These are phyloP conservation scores for Xestia c-nigrum DNA, from an alignment of 2,888 invertebrate genomes.

Conservation along the genomic window DNA sequence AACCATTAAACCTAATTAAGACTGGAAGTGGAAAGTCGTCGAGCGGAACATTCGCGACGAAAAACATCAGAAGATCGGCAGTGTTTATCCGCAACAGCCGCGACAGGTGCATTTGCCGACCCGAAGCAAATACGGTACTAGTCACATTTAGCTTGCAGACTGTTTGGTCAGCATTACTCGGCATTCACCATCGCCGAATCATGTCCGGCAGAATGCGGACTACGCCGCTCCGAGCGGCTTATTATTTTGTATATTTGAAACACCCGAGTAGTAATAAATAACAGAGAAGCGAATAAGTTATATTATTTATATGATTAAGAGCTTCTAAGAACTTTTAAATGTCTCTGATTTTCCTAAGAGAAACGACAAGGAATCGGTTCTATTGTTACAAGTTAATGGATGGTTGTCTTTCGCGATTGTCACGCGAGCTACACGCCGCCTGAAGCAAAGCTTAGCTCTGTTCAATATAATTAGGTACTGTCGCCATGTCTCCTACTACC, in stretches of 20 bases:
- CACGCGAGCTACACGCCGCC: constrained; percentile 7
- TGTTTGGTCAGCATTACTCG: background rate
- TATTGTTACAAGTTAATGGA: constrained; percentile 29
- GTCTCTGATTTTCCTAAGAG: background rate
- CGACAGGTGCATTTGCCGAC: background rate
- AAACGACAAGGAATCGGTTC: constrained; percentile 9
- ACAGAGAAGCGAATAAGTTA: background rate
- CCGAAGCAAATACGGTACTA: background rate
- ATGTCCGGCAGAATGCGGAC: background rate
- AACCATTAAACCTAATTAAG: constrained; percentile 50
- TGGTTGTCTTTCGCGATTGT: constrained; percentile 1
- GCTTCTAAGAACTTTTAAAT: background rate
- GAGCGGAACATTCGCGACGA: constrained; percentile 36
- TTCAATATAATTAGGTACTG: constrained; percentile 19
- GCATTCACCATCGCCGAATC: background rate
- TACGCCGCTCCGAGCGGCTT: background rate
- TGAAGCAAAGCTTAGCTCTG: constrained; percentile 6
- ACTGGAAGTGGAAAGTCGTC: constrained; percentile 43
- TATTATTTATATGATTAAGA: background rate
- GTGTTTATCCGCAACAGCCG: background rate
- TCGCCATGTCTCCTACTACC: constrained; percentile 5
- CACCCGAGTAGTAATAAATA: background rate
- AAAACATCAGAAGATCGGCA: constrained; percentile 25
- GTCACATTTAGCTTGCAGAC: background rate
- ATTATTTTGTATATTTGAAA: background rate